phyloP scores from a whole-genome alignment of 2,797 vertebrate genomes.

The Falco naumanni region DNA sequence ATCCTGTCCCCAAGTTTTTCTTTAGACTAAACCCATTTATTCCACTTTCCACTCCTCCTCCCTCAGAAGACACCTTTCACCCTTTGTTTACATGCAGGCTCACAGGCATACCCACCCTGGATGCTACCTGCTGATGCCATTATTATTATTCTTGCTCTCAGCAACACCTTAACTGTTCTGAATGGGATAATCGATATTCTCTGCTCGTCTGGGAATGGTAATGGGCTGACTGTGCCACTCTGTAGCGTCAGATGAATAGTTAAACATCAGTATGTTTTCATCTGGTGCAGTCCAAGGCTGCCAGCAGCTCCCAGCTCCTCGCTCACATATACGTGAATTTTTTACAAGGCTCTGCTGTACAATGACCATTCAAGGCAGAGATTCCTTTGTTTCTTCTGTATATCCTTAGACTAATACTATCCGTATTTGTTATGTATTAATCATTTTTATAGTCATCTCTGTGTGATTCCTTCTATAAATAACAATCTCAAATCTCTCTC shows the following conservation, averaged over 20 bases:
- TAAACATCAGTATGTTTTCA: not conserved
- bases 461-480: constrained; percentile 30
- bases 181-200: not conserved
- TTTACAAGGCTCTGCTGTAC: not conserved
- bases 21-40: not conserved
- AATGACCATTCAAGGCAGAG: constrained; percentile 36
- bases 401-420: not conserved
- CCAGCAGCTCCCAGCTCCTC: not conserved
- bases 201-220: not conserved
- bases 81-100: not conserved
- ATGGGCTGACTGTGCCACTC: not conserved
- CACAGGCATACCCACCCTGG: rapidly evolving
- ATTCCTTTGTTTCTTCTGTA: constrained; percentile 32
- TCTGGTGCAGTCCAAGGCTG: not conserved
- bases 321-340: rapidly evolving
- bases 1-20: not conserved
- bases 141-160: not conserved
- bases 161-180: not conserved
- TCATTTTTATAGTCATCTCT: constrained; percentile 6
- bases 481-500: constrained; percentile 9
- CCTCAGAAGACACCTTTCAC: not conserved
- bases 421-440: not conserved
- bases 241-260: not conserved
- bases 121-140: not conserved
- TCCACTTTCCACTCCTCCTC: not conserved